Conservation (phyloP, 2,888 invertebrate species). For the Lysandra coridon region DNA sequence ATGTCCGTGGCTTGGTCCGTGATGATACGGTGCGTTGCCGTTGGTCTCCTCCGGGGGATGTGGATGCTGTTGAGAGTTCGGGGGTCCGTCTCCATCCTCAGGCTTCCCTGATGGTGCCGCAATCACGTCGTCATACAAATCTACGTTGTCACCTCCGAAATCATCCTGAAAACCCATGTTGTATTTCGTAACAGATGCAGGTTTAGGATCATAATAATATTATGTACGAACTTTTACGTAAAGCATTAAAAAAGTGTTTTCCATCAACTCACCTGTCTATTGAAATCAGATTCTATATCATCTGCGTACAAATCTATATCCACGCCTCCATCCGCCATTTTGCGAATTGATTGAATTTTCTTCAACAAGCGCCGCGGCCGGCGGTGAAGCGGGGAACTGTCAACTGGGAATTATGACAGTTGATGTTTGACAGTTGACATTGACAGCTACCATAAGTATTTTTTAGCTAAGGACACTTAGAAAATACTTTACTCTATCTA, state of each 20-base stretch:
- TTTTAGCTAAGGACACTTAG: no score
- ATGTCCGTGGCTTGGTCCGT: constrained; percentile 86
- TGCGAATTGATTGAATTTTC: constrained; percentile 49
- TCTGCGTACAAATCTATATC: constrained; percentile 98
- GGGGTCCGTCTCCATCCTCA: constrained; percentile 80
- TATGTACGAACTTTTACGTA: background rate
- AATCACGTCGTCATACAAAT: constrained; percentile 97
- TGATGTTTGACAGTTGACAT: background rate
- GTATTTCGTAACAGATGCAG: background rate
- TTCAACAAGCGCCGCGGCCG: constrained; percentile 6
- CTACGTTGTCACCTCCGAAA: constrained; percentile 92
- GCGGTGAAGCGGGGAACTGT: background rate
- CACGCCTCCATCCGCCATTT: constrained; percentile 95
- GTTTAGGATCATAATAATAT: constrained; percentile 15
- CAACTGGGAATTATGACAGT: background rate
- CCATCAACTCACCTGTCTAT: constrained; percentile 63
- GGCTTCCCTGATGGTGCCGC: constrained; percentile 85
- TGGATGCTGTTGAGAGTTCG: constrained; percentile 79
- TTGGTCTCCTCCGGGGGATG: constrained; percentile 85
- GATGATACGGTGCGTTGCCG: constrained; percentile 84
- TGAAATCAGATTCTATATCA: constrained; percentile 97
- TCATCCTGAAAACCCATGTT: constrained; percentile 82
- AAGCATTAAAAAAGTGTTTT: background rate
- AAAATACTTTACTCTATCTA: no score
- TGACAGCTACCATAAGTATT: background rate